Base-by-base conservation (phyloP, 1,140 invertebrate genomes). In the Apis laboriosa region DNA sequence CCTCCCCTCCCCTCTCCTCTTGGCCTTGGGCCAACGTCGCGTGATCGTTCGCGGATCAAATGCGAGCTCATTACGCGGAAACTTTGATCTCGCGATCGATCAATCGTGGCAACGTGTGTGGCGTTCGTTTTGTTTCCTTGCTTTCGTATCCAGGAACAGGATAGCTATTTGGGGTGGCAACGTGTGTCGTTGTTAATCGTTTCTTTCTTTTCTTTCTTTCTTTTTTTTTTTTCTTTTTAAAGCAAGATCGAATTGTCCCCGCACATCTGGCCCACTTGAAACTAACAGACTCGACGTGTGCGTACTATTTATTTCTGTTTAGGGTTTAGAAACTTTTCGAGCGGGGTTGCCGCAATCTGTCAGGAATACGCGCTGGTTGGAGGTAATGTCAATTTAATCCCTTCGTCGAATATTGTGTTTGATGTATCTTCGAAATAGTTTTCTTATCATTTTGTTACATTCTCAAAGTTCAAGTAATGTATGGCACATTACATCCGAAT, bases 21-120 rank as follows among this genome's bases (percentile, higher is more conserved):
- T 64, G 17, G 28, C 67, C 34, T 51, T 73, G 43, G 34, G 79
- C 68, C 60, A 64, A 11, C 49, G 61, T 19, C 60, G 24, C 55
- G 19, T 61, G 43, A 43, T 89, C 84, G 88, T 88, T 89, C 88
- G 86, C 86, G 88, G 88, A 88, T 85, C 80, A 89, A 88, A 88
- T 78, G 80, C 77, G 80, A 82, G 80, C 80, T 83, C 84, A 88
- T 88, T 88, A 88, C 77, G 80, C 63, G 68, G 56, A 63, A 80
- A 77, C 75, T 81, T 85, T 83, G 71, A 75, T 86, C 86, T 83
- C 84, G 78, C 86, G 61, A 84, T 34, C 34, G 87, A 82, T 75
- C 34, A 3, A 71, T 80, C 64, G 72, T 8, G 34, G 55, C 53
- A 58, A 13, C 3, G 58, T 53, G 49, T 15, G 24, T 53, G 21